Evolutionary conservation across 2,888 invertebrate species (phyloP).

Genomic region (Nemotelus nigrinus): DNA sequence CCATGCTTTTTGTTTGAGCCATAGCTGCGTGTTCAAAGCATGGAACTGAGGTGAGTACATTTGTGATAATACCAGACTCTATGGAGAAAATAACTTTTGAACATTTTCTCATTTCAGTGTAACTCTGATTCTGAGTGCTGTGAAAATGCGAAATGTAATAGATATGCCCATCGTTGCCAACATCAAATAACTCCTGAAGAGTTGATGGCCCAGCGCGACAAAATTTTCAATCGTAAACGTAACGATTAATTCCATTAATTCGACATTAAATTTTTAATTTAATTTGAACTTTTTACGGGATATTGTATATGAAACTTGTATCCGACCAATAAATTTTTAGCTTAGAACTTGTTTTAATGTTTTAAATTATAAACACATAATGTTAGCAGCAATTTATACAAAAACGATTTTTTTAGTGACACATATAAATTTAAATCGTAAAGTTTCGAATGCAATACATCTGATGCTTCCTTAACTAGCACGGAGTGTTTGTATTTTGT

Average conservation of each 20-base stretch:
- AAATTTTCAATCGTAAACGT: slow-evolving; percentile 1
- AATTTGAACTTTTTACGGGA: background rate
- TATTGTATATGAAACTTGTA: background rate
- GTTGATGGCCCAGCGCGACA: slow-evolving; percentile 34
- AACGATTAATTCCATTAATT: background rate
- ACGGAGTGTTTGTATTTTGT: no score
- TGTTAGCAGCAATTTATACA: no score
- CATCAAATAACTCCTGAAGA: slow-evolving; percentile 15
- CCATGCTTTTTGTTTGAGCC: slow-evolving; percentile 8
- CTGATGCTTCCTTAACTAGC: no score
- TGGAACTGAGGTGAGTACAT: slow-evolving; percentile 22
- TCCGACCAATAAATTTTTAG: no score
- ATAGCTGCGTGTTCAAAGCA: slow-evolving; percentile 25
- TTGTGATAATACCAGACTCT: background rate
- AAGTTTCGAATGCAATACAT: no score
- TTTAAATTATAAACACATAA: no score
- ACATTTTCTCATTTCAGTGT: slow-evolving; percentile 8
- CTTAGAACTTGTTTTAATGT: no score
- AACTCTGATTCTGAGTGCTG: slow-evolving; percentile 17
- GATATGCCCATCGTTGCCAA: slow-evolving; percentile 28
- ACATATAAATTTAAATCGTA: no score
- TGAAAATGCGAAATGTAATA: slow-evolving; percentile 11
- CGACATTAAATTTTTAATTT: no score
- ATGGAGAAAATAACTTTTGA: no score
- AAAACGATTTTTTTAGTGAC: no score